These are phyloP conservation scores for Drosophila macrospina DNA, from an alignment of 2,888 invertebrate genomes.

Conservation along the genomic window DNA sequence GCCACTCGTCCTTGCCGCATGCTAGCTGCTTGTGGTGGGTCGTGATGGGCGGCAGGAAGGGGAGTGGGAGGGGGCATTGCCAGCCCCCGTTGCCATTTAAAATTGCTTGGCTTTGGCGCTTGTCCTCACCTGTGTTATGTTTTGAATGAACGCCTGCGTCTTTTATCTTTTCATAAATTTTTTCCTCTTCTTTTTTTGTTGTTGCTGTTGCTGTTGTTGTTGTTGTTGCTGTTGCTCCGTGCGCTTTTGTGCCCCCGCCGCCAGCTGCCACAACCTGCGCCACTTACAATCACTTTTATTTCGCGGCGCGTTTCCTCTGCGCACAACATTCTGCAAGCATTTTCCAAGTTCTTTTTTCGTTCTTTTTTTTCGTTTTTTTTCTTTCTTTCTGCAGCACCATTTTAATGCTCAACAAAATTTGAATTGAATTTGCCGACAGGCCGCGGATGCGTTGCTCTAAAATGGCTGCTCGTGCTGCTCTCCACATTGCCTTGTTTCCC, in stretches of 20 bases:
- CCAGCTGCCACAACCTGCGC: conserved; percentile 44
- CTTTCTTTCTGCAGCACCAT: conserved; percentile 64
- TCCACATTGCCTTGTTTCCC: not conserved
- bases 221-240: conserved; percentile 49
- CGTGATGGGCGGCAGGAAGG: not conserved
- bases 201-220: conserved; percentile 54
- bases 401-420: conserved; percentile 80
- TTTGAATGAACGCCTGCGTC: conserved; percentile 79
- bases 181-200: conserved; percentile 21
- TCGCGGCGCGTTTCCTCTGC: conserved; percentile 53
- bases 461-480: conserved; percentile 32
- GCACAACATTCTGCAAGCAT: conserved; percentile 33
- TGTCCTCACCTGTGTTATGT: conserved; percentile 79
- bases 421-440: conserved; percentile 79
- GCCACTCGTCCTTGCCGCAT: conserved; percentile 43
- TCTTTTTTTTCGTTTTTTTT: conserved; percentile 15
- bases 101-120: conserved; percentile 75
- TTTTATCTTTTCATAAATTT: conserved; percentile 79
- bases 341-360: conserved; percentile 21
- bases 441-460: conserved; percentile 53
- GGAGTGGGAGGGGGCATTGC: conserved; percentile 4
- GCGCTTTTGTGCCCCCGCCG: not conserved
- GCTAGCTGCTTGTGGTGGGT: not conserved
- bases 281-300: conserved; percentile 80
- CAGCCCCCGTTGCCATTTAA: conserved; percentile 67